Percentiles rank a stretch among this genome's conserved stretches.
phyloP scores from a whole-genome alignment of 2,888 invertebrate species.

The Eupsilia transversa region DNA sequence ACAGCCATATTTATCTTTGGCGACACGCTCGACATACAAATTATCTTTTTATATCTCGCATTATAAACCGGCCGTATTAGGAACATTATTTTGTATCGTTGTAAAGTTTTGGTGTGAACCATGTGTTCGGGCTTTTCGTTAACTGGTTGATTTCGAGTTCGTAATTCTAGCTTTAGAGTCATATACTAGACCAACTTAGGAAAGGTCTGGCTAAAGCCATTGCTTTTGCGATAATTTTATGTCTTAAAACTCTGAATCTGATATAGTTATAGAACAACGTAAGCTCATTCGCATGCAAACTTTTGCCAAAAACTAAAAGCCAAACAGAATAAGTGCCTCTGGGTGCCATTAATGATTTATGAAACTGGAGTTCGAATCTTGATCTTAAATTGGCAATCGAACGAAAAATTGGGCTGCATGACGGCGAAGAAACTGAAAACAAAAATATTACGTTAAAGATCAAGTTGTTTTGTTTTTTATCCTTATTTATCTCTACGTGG shows the following conservation, averaged over 20 bases:
- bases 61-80: conserved; percentile 42
- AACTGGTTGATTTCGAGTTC: background rate
- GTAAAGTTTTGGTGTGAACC: background rate
- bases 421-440: background rate
- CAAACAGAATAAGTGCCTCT: background rate
- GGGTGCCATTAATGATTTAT: conserved; percentile 5
- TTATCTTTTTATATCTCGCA: conserved; percentile 61
- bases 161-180: background rate
- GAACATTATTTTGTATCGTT: conserved; percentile 17
- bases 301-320: background rate
- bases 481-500: conserved; percentile 38
- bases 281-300: background rate
- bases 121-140: background rate
- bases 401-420: conserved; percentile 6
- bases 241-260: background rate
- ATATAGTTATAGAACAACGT: background rate
- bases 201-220: too few species aligned
- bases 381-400: conserved; percentile 5
- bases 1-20: conserved; percentile 66
- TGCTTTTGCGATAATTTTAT: too few species aligned
- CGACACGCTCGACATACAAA: conserved; percentile 62
- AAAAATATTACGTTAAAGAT: conserved; percentile 10
- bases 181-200: too few species aligned
- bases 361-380: conserved; percentile 3
- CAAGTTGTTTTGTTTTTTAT: conserved; percentile 40